Base-by-base conservation (phyloP, 1,140 invertebrate genomes). In the Macrocentrus cingulum region DNA sequence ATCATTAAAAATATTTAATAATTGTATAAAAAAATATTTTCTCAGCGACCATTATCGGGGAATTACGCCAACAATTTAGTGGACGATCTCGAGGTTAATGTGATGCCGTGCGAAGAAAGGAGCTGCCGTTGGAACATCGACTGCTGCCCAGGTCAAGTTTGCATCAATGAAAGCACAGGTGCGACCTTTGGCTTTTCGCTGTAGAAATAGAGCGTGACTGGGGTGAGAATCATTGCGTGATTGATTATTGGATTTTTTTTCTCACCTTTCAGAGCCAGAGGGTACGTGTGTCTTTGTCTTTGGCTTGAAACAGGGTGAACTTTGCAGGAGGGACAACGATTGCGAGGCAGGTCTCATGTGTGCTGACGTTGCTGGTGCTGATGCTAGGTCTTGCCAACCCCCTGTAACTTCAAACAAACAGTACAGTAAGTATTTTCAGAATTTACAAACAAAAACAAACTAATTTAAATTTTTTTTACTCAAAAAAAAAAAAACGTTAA, bases 291-390 rank as follows among this genome's bases (percentile, higher is more conserved):
- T 91, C 15, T 89, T 87, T 50, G 81, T 83, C 1, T 89, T 87
- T 59, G 88, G 88, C 1, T 80, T 87, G n/a, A 85, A 88, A 63
- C 83, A 88, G 53, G 89, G 89, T 0, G 88, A 91, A 68, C 74
- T 87, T 1, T 92, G 90, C 76, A 80, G 85, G 60, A 78, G 84
- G 18, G 88, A 91, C 68, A 84, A 82, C 36, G 89, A 91, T 65
- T 92, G 90, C 61, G 88, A 88, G 65, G 83, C 86, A 16, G 89
- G 89, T 34, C 80, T 91, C 23, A 79, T 88, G 13, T 92, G 90
- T 68, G 81, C 83, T 25, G 82, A 85, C 37, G 77, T 81, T 3
- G 78, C 77, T 20, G 72, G 76, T 68, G 85, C 84, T 18, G 85
- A 86, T 37, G 83, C 85, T 56, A 84, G 89, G 67, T 88, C 89